Base-by-base conservation (phyloP, 1,140 invertebrate genomes). In the Drosophila murphyi region DNA sequence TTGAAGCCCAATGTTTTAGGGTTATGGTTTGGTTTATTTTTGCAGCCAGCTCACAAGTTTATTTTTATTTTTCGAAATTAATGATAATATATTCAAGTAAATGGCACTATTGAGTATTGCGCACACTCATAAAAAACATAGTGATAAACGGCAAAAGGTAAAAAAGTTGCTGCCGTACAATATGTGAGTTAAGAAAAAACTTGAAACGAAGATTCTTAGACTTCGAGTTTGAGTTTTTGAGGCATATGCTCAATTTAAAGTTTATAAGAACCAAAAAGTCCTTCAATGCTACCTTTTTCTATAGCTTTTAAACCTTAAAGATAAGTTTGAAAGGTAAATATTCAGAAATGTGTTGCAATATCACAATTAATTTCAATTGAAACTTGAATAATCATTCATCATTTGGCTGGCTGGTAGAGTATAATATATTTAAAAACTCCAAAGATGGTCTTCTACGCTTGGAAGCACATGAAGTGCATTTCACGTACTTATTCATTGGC, bases 21-120 rank as follows among this genome's bases (percentile, higher is more conserved):
- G 4, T 35, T 35, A 3, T 10, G 37, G 5, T 41, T 41, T 8
- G 8, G 20, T 20, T 20, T 20, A 20, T 48, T 59, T 71, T 47
- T 28, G 4, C 29, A 4, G 34, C 29, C 20, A 39, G 20, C 32
- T 56, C 43, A 31, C 62, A 65, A 80, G 55, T 72, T 64, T 67
- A 20, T 20, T 20, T 68, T 76, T 68, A 72, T 65, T 69, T 82
- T 80, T 72, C 35, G 52, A 82, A 79, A 90, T 80, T 63, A 86
- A 90, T 86, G 86, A 73, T 90, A 90, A 90, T 90, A 85, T 82
- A 90, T 90, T 76, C 71, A 34, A 37, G 57, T 37, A 71, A 82
- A 90, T 82, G 76, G 73, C 60, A 74, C 81, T 71, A 78, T 72
- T 74, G 87, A 79, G 87, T 70, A 76, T 90, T 82, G 47, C 62